Percentiles rank a stretch among this genome's conserved stretches.
Evolutionary conservation across 2,888 invertebrate species (phyloP).

Genomic region (Volucella zonaria): DNA sequence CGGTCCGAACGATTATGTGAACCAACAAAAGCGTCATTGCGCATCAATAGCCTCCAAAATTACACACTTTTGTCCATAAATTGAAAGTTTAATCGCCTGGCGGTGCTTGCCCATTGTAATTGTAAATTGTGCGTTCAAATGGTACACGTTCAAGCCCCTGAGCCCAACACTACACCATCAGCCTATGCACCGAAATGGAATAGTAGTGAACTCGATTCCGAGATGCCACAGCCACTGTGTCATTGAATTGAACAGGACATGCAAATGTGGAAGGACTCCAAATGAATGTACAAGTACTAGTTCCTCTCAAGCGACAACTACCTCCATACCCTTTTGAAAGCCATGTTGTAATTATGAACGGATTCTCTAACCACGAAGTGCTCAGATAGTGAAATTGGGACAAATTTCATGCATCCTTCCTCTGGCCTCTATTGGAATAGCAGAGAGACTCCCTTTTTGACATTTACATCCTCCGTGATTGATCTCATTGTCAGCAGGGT

Average conservation of each 20-base stretch:
- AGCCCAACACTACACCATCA: not conserved
- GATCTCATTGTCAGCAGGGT: conserved; percentile 51
- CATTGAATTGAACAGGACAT: conserved; percentile 16
- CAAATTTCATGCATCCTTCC: conserved; percentile 68
- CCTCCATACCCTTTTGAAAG: not conserved
- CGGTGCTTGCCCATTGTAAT: conserved; percentile 69
- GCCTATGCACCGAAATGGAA: conserved; percentile 40
- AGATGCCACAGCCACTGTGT: not conserved
- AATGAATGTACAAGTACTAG: not conserved
- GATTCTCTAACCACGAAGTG: conserved; percentile 28
- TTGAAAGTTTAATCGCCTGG: conserved; percentile 71
- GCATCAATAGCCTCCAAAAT: conserved; percentile 65
- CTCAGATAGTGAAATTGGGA: conserved; percentile 58
- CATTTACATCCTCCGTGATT: conserved; percentile 63
- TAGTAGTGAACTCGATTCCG: conserved; percentile 34
- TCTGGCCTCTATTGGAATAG: conserved; percentile 18
- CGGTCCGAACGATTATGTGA: not conserved
- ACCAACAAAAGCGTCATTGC: conserved; percentile 60
- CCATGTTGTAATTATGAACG: conserved; percentile 59
- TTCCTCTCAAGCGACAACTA: not conserved
- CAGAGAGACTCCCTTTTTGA: conserved; percentile 35
- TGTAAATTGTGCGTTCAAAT: conserved; percentile 71
- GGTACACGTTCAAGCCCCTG: conserved; percentile 28
- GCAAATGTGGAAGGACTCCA: conserved; percentile 18
- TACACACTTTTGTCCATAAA: conserved; percentile 68